Conservation (phyloP, 1,140 invertebrate species). For the Lamellibrachia luymesi region DNA sequence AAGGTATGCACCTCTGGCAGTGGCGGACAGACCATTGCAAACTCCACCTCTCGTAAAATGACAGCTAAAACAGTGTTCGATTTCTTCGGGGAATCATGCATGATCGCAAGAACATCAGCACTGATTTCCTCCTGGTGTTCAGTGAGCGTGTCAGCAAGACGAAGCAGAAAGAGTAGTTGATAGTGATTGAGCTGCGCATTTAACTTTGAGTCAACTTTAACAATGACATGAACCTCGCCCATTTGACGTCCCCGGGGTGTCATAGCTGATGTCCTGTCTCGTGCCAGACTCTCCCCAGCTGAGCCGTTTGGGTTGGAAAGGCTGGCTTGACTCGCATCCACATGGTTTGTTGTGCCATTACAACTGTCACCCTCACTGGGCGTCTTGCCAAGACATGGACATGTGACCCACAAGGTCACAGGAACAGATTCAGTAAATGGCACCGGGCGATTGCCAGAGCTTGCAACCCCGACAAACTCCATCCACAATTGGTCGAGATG, state of each 20-base stretch:
- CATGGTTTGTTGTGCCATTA: neutral
- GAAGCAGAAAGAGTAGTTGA: slow-evolving; percentile 84
- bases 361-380: neutral
- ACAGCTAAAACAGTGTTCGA: slow-evolving; percentile 62
- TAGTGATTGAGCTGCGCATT: slow-evolving; percentile 72
- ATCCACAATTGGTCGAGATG: slow-evolving; percentile 87
- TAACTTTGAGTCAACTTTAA: slow-evolving; percentile 44
- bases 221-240: slow-evolving; percentile 34
- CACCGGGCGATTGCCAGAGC: slow-evolving; percentile 60
- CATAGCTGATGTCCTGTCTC: too few species aligned
- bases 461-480: slow-evolving; percentile 81
- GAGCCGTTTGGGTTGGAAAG: neutral
- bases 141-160: slow-evolving; percentile 77
- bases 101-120: slow-evolving; percentile 9
- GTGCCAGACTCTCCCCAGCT: too few species aligned
- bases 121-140: slow-evolving; percentile 17
- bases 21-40: slow-evolving; percentile 82
- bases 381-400: neutral
- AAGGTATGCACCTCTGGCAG: slow-evolving; percentile 68
- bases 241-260: neutral
- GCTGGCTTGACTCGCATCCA: neutral
- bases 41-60: slow-evolving; percentile 78
- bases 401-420: slow-evolving; percentile 72
- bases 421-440: slow-evolving; percentile 89
- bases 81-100: neutral